Evolutionary conservation across 2,797 vertebrate species (phyloP).

Genomic region (Pterois miles): DNA sequence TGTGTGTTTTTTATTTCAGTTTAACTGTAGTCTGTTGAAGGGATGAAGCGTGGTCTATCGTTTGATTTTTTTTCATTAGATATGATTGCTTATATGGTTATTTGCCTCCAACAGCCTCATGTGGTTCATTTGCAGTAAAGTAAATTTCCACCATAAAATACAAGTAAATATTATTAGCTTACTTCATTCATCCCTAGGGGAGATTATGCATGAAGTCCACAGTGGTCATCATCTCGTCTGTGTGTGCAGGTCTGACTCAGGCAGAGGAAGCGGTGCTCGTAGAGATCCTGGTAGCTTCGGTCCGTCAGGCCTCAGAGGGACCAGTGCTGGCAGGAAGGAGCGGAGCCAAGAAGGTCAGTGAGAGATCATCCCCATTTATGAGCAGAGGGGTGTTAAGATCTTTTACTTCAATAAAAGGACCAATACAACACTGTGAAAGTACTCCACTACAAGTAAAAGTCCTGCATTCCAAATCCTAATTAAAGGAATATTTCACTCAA

Average conservation of each 20-base stretch:
- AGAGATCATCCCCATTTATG: not conserved
- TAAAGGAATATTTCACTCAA: no score
- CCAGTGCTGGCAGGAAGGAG: slow-evolving; percentile 87
- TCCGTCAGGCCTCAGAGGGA: slow-evolving; percentile 90
- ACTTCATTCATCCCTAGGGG: not conserved
- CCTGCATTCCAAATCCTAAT: not conserved
- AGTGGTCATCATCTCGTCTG: no score
- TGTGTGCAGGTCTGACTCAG: slow-evolving; percentile 76
- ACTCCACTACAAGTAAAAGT: not conserved
- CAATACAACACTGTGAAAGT: not conserved
- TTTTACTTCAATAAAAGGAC: not conserved
- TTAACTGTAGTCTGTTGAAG: not conserved
- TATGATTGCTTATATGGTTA: not conserved
- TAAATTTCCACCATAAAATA: not conserved
- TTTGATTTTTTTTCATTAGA: not conserved
- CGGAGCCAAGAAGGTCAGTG: slow-evolving; percentile 87
- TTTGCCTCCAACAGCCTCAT: not conserved
- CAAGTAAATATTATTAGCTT: no score
- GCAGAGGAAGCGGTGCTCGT: slow-evolving; percentile 83
- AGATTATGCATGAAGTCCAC: no score
- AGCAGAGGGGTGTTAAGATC: not conserved
- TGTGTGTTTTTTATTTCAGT: no score
- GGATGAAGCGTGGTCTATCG: not conserved
- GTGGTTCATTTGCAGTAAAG: not conserved
- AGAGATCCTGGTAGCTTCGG: slow-evolving; percentile 88